Conservation (phyloP, 2,888 invertebrate species). For the Sicus ferrugineus region DNA sequence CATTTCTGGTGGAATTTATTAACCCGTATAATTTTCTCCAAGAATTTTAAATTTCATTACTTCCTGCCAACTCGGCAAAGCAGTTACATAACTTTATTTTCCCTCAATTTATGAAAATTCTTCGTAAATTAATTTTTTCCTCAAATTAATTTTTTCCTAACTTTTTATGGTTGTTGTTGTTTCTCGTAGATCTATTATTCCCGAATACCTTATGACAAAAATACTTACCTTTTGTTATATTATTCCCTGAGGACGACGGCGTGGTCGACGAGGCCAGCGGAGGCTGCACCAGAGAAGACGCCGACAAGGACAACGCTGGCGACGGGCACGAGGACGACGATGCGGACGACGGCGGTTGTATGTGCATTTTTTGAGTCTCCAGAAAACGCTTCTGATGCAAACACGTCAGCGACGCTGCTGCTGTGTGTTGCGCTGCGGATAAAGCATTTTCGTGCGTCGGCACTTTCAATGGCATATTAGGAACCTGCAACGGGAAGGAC, state of each 20-base stretch:
- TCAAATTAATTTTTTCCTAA: too few species aligned
- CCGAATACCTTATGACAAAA: not conserved
- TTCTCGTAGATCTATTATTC: not conserved
- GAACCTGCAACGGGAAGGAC: constrained; percentile 55
- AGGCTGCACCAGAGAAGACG: not conserved
- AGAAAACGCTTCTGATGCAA: constrained; percentile 60
- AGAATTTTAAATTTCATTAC: too few species aligned
- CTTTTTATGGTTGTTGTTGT: not conserved
- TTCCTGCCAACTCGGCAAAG: too few species aligned
- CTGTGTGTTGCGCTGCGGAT: constrained; percentile 42
- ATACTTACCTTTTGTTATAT: constrained; percentile 28
- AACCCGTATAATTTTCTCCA: too few species aligned
- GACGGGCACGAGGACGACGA: constrained; percentile 21
- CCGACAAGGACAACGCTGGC: constrained; percentile 17
- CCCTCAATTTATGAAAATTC: not conserved
- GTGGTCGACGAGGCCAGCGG: constrained; percentile 20
- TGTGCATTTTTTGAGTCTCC: constrained; percentile 54
- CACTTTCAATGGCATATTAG: constrained; percentile 61
- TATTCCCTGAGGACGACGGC: constrained; percentile 9
- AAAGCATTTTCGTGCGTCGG: constrained; percentile 53
- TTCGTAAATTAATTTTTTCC: constrained; percentile 1
- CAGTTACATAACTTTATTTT: not conserved
- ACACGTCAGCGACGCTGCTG: constrained; percentile 55
- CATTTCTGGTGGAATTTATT: too few species aligned
- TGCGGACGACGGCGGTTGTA: constrained; percentile 36